A percentile compares a stretch with the other conserved stretches of the same genome.
phyloP scores from a whole-genome alignment of 2,797 vertebrate genomes.

The Siniperca obscura region DNA sequence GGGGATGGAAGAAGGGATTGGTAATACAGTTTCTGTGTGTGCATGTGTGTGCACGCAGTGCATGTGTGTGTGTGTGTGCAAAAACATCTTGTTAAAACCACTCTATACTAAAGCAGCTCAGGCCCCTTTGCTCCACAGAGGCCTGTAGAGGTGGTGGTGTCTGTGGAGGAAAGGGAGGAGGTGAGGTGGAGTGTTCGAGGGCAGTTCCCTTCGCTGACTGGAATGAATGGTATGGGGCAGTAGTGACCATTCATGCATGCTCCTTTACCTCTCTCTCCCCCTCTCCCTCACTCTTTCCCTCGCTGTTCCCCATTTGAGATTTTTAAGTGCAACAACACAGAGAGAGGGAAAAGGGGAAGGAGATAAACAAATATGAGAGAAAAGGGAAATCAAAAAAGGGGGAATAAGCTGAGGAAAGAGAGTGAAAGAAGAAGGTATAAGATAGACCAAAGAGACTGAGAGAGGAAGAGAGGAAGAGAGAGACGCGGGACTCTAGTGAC shows the following conservation, averaged over 20 bases:
- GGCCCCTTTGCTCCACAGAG: constrained; percentile 62
- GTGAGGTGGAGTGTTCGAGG: constrained; percentile 52
- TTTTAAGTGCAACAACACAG: constrained; percentile 31
- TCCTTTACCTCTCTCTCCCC: constrained; percentile 56
- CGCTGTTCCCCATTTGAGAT: constrained; percentile 46
- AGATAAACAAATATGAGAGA: constrained; percentile 21
- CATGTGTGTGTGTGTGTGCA: constrained; percentile 23
- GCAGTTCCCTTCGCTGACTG: constrained; percentile 72
- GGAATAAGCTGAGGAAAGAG: neutral
- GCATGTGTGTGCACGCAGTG: neutral
- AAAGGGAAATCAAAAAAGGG: neutral
- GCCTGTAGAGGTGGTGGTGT: constrained; percentile 60
- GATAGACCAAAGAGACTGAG: constrained; percentile 25
- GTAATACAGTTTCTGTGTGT: constrained; percentile 14
- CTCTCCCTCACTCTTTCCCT: constrained; percentile 21
- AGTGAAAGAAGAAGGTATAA: constrained; percentile 24
- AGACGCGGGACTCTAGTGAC: constrained; percentile 77
- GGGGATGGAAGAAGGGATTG: neutral
- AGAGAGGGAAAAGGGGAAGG: neutral
- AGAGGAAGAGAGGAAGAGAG: constrained; percentile 23
- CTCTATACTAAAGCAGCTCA: constrained; percentile 50
- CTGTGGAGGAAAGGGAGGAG: constrained; percentile 54
- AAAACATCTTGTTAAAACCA: constrained; percentile 47
- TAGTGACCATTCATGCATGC: constrained; percentile 85
- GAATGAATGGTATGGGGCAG: constrained; percentile 88